Percentiles rank a stretch among this genome's conserved stretches.
phyloP scores from a whole-genome alignment of 2,113 vertebrate species.

The Atlantisia rogersi region DNA sequence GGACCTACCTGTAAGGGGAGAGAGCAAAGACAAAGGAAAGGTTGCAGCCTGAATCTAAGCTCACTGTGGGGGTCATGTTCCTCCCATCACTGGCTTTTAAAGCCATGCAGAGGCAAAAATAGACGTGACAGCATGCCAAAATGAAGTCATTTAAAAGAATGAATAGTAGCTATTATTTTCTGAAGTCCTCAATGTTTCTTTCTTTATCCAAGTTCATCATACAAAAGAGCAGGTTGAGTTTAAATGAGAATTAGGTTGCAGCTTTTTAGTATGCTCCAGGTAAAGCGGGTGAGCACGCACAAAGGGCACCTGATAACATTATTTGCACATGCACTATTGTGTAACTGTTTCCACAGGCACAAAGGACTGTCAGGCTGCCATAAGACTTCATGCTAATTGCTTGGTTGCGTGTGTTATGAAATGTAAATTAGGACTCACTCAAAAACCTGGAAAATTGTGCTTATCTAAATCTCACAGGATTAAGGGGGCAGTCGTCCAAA shows the following conservation, averaged over 20 bases:
- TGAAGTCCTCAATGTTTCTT: not conserved
- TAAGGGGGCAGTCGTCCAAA: not conserved
- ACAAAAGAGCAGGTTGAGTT: not conserved
- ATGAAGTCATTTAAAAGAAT: not conserved
- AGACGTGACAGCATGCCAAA: not conserved
- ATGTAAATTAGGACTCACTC: slow-evolving; percentile 23
- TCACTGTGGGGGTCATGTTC: not conserved
- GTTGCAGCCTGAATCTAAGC: not conserved
- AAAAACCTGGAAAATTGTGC: slow-evolving; percentile 1
- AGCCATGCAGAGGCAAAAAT: not conserved
- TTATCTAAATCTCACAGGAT: slow-evolving; percentile 13
- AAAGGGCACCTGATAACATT: not conserved
- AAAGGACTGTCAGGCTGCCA: slow-evolving; percentile 17
- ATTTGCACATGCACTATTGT: slow-evolving; percentile 16
- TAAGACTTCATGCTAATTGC: slow-evolving; percentile 27
- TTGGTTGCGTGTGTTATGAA: not conserved
- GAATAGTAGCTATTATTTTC: not conserved
- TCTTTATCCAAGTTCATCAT: not conserved
- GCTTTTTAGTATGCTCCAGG: slow-evolving; percentile 22
- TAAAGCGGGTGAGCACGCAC: not conserved
- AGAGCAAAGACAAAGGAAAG: not conserved
- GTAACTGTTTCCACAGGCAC: slow-evolving; percentile 23
- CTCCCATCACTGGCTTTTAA: not conserved
- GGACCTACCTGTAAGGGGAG: not conserved
- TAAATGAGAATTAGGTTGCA: not conserved